Percentiles rank a stretch among this genome's conserved stretches.
These are phyloP conservation scores for Drosophila azteca DNA, from an alignment of 1,140 invertebrate species.

Conservation along the genomic window DNA sequence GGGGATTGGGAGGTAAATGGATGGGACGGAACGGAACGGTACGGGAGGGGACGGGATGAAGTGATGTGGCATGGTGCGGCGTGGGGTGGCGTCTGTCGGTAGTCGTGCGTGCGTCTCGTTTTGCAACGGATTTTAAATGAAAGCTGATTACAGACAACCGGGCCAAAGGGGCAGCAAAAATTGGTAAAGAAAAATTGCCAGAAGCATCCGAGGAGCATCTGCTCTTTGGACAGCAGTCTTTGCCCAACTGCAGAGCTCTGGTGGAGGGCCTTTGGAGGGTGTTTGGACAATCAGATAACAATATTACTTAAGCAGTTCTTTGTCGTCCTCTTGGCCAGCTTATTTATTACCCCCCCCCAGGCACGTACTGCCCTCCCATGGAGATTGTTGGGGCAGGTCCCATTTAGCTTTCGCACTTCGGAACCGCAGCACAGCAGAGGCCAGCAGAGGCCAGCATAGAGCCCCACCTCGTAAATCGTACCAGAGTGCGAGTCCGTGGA, in stretches of 20 bases:
- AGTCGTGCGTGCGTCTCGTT: not conserved
- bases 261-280: not conserved
- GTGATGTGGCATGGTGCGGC: too few species aligned
- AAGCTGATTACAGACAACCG: conserved; percentile 55
- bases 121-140: conserved; percentile 34
- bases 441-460: not conserved
- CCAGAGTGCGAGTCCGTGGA: conserved; percentile 13
- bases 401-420: conserved; percentile 49
- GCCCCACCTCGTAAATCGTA: conserved; percentile 39
- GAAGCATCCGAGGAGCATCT: too few species aligned
- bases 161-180: conserved; percentile 8
- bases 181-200: not conserved
- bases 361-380: conserved; percentile 1
- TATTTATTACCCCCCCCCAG: conserved; percentile 29
- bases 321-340: conserved; percentile 2
- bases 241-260: too few species aligned
- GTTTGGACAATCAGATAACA: conserved; percentile 20
- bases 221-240: not conserved
- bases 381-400: conserved; percentile 47
- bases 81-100: not conserved
- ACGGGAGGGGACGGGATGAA: too few species aligned
- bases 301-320: conserved; percentile 22
- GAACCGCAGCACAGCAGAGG: not conserved
- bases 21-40: not conserved
- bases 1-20: not conserved